Conservation (phyloP, 2,797 vertebrate species). For the Vipera ursinii region DNA sequence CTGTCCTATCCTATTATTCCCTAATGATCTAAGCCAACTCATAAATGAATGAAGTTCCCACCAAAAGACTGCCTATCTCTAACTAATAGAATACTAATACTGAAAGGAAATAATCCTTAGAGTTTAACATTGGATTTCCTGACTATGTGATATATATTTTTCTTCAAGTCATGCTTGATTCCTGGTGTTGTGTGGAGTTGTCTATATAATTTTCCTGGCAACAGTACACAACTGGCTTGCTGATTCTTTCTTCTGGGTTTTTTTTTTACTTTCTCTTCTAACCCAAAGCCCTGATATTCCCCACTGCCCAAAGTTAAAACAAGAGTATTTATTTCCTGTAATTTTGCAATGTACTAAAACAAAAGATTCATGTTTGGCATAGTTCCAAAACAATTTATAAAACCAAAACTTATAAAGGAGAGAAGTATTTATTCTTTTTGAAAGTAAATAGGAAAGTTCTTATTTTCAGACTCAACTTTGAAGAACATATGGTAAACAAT, state of each 20-base stretch:
- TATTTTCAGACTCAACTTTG: conserved; percentile 9
- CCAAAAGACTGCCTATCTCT: background rate
- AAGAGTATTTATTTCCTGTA: background rate
- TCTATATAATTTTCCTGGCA: background rate
- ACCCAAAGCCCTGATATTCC: background rate
- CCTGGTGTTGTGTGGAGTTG: background rate
- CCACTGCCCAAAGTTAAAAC: background rate
- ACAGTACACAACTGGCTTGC: background rate
- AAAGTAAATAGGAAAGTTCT: conserved; percentile 12
- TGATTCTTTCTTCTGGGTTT: background rate
- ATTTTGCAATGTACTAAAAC: background rate
- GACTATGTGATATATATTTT: background rate
- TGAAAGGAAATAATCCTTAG: background rate
- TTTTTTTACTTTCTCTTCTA: background rate
- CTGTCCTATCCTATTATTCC: too few species aligned
- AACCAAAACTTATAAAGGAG: background rate
- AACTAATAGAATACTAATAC: background rate
- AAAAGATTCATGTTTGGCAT: background rate
- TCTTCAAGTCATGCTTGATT: background rate
- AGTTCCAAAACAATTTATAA: background rate
- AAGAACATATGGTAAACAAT: background rate
- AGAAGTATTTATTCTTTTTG: background rate
- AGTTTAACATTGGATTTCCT: background rate
- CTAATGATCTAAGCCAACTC: background rate
- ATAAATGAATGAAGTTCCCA: background rate